Evolutionary conservation across 2,888 invertebrate species (phyloP).

Genomic region (Epicampocera succincta): DNA sequence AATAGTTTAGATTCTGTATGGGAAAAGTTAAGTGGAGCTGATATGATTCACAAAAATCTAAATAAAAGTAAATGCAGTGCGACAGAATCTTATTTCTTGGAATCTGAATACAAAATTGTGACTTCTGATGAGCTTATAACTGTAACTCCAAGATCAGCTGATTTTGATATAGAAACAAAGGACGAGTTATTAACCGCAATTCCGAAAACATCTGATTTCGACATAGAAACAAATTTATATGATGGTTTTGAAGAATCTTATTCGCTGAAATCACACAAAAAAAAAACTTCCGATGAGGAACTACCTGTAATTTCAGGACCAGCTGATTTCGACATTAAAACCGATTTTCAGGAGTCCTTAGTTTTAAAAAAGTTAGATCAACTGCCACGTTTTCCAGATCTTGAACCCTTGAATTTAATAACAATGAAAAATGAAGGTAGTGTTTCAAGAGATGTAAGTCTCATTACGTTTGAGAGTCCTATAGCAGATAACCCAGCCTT

Average conservation of each 20-base stretch:
- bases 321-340: constrained; percentile 31
- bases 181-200: no score
- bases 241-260: no score
- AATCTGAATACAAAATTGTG: no score
- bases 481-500: constrained; percentile 74
- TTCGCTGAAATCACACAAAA: no score
- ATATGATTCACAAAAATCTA: constrained; percentile 69
- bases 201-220: no score
- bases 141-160: constrained; percentile 59
- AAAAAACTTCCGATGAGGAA: constrained; percentile 51
- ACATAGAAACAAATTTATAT: constrained; percentile 70
- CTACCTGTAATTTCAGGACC: constrained; percentile 65
- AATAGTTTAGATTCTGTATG: constrained; percentile 66
- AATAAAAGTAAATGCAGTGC: constrained; percentile 39
- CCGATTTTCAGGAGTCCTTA: constrained; percentile 74
- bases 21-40: constrained; percentile 71
- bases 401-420: constrained; percentile 75
- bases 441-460: constrained; percentile 73
- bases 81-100: constrained; percentile 25
- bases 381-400: no score
- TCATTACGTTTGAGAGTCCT: constrained; percentile 81
- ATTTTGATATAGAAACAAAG: no score
- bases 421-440: constrained; percentile 18
- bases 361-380: no score
- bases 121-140: constrained; percentile 57